These are phyloP conservation scores for Triops longicaudatus DNA, from an alignment of 1,140 invertebrate genomes.

Conservation along the genomic window DNA sequence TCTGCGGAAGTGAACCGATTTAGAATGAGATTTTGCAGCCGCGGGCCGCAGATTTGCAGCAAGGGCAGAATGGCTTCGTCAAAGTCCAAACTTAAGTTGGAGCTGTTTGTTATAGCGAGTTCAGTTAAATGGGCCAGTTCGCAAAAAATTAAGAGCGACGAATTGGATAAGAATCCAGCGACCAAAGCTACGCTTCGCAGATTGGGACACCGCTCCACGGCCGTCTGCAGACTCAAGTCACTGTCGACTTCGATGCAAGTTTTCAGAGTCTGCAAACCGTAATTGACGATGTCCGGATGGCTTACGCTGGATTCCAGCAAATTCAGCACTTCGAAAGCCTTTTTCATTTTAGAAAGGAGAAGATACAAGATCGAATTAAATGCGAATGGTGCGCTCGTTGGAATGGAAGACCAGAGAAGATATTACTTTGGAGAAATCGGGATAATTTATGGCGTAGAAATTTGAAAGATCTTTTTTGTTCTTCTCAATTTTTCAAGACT, in stretches of 20 bases:
- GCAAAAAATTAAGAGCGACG: constrained; percentile 15
- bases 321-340: constrained; percentile 18
- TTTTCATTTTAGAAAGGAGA: not conserved
- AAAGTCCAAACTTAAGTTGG: constrained; percentile 35
- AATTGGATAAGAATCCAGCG: constrained; percentile 9
- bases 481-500: too few species aligned
- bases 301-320: constrained; percentile 19
- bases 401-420: too few species aligned
- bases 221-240: constrained; percentile 33
- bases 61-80: constrained; percentile 39
- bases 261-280: constrained; percentile 23
- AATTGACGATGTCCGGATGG: constrained; percentile 13
- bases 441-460: not conserved
- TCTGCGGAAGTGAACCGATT: constrained; percentile 30
- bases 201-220: constrained; percentile 34
- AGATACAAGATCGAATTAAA: not conserved
- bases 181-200: constrained; percentile 26
- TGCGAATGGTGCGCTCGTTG: too few species aligned
- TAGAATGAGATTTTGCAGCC: constrained; percentile 37
- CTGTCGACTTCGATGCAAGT: constrained; percentile 23
- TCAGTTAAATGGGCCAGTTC: constrained; percentile 21
- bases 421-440: too few species aligned
- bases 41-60: constrained; percentile 35
- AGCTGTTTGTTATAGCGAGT: constrained; percentile 25
- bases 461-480: not conserved